These are phyloP conservation scores for Drosophila erecta DNA, from an alignment of 1,140 invertebrate genomes.

Conservation along the genomic window DNA sequence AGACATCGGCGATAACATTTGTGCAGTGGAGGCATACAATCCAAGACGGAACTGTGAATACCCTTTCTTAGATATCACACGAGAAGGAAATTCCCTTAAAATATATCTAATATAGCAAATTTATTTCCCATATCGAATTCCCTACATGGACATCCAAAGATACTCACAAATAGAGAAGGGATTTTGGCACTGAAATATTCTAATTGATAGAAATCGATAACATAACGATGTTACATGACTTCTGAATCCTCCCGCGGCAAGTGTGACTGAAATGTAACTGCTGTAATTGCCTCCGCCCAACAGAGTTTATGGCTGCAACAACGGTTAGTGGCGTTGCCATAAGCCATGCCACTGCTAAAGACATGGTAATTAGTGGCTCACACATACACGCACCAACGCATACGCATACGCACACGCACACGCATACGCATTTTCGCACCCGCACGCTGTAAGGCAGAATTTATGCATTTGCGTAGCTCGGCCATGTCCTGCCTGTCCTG, in stretches of 20 bases:
- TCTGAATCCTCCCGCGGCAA: background rate
- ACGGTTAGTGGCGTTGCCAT: conserved; percentile 57
- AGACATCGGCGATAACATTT: conserved; percentile 33
- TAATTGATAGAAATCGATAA: background rate
- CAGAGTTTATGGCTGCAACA: conserved; percentile 48
- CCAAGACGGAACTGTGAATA: conserved; percentile 10
- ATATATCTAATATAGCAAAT: too few relatives aligned
- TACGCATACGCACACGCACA: background rate
- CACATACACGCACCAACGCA: conserved; percentile 22
- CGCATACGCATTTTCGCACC: conserved; percentile 8
- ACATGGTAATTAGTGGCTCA: conserved; percentile 78
- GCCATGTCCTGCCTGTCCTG: conserved; percentile 2
- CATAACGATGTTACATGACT: background rate
- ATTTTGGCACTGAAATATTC: background rate
- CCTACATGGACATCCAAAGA: too few relatives aligned
- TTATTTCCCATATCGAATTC: too few relatives aligned
- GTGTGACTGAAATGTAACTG: conserved; percentile 6
- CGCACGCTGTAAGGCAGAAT: conserved; percentile 54
- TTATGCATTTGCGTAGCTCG: conserved; percentile 71
- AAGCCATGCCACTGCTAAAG: conserved; percentile 71
- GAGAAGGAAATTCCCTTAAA: too few relatives aligned
- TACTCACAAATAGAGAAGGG: too few relatives aligned
- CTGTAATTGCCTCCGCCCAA: background rate
- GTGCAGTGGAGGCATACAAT: background rate
- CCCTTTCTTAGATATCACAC: conserved; percentile 11